Conservation (phyloP, 2,888 invertebrate genomes). For the Resseliella maxima region DNA sequence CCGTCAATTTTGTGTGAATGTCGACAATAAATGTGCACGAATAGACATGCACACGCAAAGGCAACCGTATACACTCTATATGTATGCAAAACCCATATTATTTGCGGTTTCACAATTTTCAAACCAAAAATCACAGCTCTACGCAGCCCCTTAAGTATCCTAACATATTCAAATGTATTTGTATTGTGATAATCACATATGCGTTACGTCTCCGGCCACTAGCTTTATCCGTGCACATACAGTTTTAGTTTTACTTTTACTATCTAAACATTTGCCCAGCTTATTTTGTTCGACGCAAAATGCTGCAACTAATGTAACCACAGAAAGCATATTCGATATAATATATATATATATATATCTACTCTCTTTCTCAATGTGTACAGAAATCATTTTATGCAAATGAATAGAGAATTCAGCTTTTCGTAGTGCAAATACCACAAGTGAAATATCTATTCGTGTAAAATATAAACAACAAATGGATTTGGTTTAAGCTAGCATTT, state of each 20-base stretch:
- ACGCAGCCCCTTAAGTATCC: not conserved
- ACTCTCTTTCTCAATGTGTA: too few species aligned
- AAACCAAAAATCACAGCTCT: not conserved
- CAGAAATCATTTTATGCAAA: not conserved
- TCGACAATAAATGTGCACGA: slow-evolving; percentile 34
- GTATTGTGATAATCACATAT: slow-evolving; percentile 19
- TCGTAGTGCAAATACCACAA: slow-evolving; percentile 10
- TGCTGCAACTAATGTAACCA: not conserved
- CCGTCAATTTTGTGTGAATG: slow-evolving; percentile 16
- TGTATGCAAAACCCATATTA: slow-evolving; percentile 2
- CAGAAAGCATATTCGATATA: not conserved
- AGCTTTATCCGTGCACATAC: not conserved
- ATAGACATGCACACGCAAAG: too few species aligned
- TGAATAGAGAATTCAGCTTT: not conserved
- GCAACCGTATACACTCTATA: not conserved
- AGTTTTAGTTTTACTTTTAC: not conserved
- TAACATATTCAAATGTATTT: not conserved
- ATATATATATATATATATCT: not conserved
- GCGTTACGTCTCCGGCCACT: not conserved
- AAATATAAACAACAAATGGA: slow-evolving; percentile 9
- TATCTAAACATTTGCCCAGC: not conserved
- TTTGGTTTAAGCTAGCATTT: not conserved
- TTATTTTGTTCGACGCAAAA: not conserved
- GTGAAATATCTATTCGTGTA: not conserved
- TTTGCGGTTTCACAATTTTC: slow-evolving; percentile 47